phyloP scores from a whole-genome alignment of 2,888 invertebrate genomes.

The Stictocephala bisonia region DNA sequence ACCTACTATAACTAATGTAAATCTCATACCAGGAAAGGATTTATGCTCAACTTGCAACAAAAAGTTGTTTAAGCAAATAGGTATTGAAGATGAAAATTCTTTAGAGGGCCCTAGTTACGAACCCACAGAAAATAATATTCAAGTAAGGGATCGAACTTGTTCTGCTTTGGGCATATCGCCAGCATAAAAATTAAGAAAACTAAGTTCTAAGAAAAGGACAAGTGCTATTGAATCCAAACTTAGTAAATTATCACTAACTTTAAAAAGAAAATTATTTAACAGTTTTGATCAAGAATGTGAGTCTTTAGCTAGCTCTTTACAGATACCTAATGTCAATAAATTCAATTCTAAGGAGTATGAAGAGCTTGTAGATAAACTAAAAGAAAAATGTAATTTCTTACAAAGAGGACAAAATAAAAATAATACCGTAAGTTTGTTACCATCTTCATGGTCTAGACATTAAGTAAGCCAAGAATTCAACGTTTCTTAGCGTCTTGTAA shows the following conservation, averaged over 20 bases:
- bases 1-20: background rate
- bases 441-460: background rate
- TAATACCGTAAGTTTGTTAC: background rate
- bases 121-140: background rate
- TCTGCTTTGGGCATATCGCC: background rate
- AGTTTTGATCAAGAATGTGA: background rate
- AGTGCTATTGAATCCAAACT: background rate
- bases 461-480: background rate
- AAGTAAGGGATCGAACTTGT: background rate
- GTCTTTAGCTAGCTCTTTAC: background rate
- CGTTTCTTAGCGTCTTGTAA: background rate
- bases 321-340: background rate
- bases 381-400: background rate
- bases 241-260: background rate
- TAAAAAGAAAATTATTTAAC: background rate
- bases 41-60: background rate
- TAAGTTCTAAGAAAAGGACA: background rate
- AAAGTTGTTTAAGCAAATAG: background rate
- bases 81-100: background rate
- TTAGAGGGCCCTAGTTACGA: too few relatives aligned
- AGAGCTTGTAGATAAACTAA: background rate
- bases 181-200: background rate
- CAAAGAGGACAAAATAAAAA: background rate
- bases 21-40: background rate
- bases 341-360: background rate